Evolutionary conservation across 1,140 invertebrate genomes (phyloP).

Genomic region (Tribolium madens): DNA sequence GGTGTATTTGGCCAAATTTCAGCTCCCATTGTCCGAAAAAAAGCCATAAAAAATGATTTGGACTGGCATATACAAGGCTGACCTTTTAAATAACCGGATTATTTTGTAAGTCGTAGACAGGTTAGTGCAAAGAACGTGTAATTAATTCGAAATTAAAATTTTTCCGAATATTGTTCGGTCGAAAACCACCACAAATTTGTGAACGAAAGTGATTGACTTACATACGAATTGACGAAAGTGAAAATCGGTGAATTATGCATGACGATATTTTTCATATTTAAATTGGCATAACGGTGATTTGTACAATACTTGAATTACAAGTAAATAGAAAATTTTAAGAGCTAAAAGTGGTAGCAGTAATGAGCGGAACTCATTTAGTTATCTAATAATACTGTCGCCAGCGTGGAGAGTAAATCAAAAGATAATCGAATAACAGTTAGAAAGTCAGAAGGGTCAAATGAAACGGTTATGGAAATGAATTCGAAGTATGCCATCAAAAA

Average conservation of each 20-base stretch:
- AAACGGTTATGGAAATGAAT: slow-evolving; percentile 33
- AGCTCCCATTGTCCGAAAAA: slow-evolving; percentile 18
- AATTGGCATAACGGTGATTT: slow-evolving; percentile 12
- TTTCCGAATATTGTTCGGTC: too few species aligned
- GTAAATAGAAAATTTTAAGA: not conserved
- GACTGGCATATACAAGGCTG: slow-evolving; percentile 17
- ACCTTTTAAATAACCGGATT: slow-evolving; percentile 41
- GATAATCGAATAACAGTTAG: slow-evolving; percentile 26
- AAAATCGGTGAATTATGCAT: slow-evolving; percentile 20
- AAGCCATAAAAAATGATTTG: slow-evolving; percentile 1
- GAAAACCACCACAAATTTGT: not conserved
- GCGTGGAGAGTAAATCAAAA: slow-evolving; percentile 14
- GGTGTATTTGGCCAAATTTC: slow-evolving; percentile 28
- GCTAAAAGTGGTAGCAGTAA: not conserved
- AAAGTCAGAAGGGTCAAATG: slow-evolving; percentile 11
- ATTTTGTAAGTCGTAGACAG: not conserved
- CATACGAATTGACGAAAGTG: slow-evolving; percentile 10
- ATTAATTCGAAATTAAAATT: slow-evolving; percentile 2
- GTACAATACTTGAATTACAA: not conserved
- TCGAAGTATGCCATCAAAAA: not conserved
- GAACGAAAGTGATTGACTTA: slow-evolving; percentile 18
- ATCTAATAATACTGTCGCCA: slow-evolving; percentile 1
- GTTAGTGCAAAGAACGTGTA: not conserved
- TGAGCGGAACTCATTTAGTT: too few species aligned
- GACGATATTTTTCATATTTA: slow-evolving; percentile 9